Conservation (phyloP, 1,140 invertebrate genomes). For the Muscidifurax raptorellus region DNA sequence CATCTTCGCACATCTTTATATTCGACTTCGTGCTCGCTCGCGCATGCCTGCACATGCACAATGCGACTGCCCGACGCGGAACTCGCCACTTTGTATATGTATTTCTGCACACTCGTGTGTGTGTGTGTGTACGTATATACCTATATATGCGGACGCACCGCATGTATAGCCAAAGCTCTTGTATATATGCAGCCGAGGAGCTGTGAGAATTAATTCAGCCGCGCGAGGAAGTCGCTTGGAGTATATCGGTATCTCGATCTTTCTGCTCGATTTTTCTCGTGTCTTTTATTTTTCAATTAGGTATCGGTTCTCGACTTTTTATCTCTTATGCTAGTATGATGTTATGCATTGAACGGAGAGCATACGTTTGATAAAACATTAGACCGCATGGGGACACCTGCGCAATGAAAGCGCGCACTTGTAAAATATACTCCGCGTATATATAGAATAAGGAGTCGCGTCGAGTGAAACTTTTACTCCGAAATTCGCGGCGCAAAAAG, state of each 20-base stretch:
- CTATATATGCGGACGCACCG: too few relatives aligned
- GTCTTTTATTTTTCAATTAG: too few relatives aligned
- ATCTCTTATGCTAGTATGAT: too few relatives aligned
- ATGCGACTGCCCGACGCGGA: constrained; percentile 50
- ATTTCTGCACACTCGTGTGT: not conserved
- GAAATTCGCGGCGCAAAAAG: not conserved
- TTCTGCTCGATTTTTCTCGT: not conserved
- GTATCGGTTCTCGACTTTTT: too few relatives aligned
- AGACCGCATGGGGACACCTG: too few relatives aligned
- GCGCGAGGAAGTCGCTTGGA: not conserved
- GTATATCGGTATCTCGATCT: not conserved
- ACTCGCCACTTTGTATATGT: not conserved
- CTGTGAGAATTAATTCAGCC: constrained; percentile 18
- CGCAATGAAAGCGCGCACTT: constrained; percentile 20
- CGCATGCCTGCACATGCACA: constrained; percentile 62
- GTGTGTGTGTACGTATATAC: not conserved
- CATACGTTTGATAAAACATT: constrained; percentile 31
- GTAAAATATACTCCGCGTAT: not conserved
- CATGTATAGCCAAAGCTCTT: not conserved
- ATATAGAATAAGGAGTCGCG: constrained; percentile 1
- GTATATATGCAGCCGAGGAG: not conserved
- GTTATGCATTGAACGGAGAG: not conserved
- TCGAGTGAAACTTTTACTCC: constrained; percentile 27
- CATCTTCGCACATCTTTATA: constrained; percentile 64
- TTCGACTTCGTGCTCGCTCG: constrained; percentile 55